Evolutionary conservation across 2,888 invertebrate species (phyloP).

Genomic region (Aproaerema taeniolella): DNA sequence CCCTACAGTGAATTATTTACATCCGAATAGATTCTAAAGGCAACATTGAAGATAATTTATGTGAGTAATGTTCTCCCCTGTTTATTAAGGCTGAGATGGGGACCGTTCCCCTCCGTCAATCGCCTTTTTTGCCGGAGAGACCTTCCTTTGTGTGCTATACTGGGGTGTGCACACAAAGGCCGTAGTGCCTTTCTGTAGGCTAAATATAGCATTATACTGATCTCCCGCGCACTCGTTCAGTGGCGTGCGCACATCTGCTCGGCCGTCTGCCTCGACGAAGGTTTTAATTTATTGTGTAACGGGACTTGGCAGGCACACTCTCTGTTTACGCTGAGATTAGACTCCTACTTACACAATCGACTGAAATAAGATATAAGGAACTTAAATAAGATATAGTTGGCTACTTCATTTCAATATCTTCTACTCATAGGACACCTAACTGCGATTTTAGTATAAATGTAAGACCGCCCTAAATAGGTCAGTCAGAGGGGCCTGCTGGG

Average conservation of each 20-base stretch:
- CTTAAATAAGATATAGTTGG: no score
- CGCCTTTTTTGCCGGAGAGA: conserved; percentile 65
- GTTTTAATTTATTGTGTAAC: conserved; percentile 18
- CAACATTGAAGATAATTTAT: conserved; percentile 45
- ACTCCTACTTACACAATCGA: no score
- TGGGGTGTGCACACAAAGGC: conserved; percentile 67
- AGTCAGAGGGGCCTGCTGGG: conserved; percentile 7
- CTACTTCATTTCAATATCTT: no score
- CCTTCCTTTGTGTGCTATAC: conserved; percentile 65
- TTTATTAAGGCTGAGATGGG: conserved; percentile 53
- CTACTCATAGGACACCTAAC: no score
- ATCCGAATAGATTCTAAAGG: conserved; percentile 30
- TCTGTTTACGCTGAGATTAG: no score
- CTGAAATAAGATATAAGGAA: no score
- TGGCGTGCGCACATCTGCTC: conserved; percentile 66
- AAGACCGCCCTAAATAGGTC: conserved; percentile 2
- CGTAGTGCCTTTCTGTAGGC: conserved; percentile 68
- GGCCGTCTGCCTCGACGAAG: conserved; percentile 23
- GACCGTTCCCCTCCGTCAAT: conserved; percentile 61
- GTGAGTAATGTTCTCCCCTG: conserved; percentile 50
- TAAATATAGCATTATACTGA: conserved; percentile 66
- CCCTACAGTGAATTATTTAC: conserved; percentile 6
- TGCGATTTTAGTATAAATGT: no score
- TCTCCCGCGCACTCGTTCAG: conserved; percentile 48
- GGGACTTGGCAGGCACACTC: conserved; percentile 9